Evolutionary conservation across 2,888 invertebrate genomes (phyloP).

Genomic region (Sceliomorpha sp.): DNA sequence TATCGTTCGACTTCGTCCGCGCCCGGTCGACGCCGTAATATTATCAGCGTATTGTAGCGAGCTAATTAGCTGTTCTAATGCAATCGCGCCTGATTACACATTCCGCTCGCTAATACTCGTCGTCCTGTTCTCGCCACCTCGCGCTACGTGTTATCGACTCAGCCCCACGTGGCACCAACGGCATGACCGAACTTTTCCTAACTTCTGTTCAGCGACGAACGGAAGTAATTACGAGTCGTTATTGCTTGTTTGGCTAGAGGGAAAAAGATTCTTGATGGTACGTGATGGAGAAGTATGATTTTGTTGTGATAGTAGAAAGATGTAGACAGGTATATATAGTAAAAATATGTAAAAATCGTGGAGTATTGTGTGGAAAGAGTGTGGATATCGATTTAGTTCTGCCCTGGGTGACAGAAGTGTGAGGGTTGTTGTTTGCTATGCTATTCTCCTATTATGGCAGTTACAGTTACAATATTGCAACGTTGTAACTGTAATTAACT

Average conservation of each 20-base stretch:
- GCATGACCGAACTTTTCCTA: conserved; percentile 49
- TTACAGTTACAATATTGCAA: too few relatives aligned
- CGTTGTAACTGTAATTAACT: too few relatives aligned
- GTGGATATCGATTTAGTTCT: too few relatives aligned
- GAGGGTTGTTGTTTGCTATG: too few relatives aligned
- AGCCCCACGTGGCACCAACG: conserved; percentile 54
- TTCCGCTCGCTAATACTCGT: conserved; percentile 71
- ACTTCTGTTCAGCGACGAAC: conserved; percentile 33
- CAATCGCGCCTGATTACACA: conserved; percentile 78
- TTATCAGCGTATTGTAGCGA: conserved; percentile 79
- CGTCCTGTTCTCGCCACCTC: conserved; percentile 53
- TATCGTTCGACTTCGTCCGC: conserved; percentile 61
- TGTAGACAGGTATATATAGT: too few relatives aligned
- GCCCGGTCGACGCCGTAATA: conserved; percentile 71
- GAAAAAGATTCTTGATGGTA: too few relatives aligned
- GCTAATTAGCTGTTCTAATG: conserved; percentile 79
- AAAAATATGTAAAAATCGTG: too few relatives aligned
- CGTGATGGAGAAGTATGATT: not conserved
- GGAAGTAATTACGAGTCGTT: conserved; percentile 58
- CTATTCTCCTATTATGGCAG: too few relatives aligned
- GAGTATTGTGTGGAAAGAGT: too few relatives aligned
- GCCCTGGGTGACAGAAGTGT: too few relatives aligned
- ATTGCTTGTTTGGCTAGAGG: conserved; percentile 51
- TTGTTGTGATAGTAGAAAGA: too few relatives aligned
- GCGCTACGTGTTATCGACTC: conserved; percentile 51